These are phyloP conservation scores for Synergus itoensis DNA, from an alignment of 2,888 invertebrate genomes.

Conservation along the genomic window DNA sequence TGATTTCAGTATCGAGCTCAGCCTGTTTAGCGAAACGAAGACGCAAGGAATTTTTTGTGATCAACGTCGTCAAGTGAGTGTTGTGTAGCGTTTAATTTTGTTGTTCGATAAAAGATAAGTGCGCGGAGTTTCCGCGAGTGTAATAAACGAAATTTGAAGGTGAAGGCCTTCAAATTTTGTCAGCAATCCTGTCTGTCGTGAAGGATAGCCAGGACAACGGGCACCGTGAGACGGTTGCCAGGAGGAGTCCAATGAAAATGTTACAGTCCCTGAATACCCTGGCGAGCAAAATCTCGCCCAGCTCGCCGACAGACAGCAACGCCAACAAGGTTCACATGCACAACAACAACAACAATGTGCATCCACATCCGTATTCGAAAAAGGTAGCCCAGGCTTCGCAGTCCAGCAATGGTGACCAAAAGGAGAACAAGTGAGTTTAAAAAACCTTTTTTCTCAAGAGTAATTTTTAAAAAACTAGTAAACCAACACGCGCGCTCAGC, in stretches of 20 bases:
- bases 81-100: constrained; percentile 27
- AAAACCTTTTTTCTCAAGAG: constrained; percentile 1
- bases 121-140: constrained; percentile 37
- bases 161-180: constrained; percentile 58
- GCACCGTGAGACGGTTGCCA: constrained; percentile 64
- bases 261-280: constrained; percentile 92
- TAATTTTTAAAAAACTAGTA: too few species aligned
- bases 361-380: constrained; percentile 74
- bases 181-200: constrained; percentile 12
- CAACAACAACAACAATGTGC: constrained; percentile 76
- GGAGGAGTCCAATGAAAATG: constrained; percentile 81
- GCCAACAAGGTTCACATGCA: constrained; percentile 84
- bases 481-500: too few species aligned
- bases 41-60: constrained; percentile 12
- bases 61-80: constrained; percentile 13
- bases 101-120: neutral
- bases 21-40: neutral
- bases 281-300: constrained; percentile 94
- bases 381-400: constrained; percentile 67
- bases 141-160: constrained; percentile 52
- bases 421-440: constrained; percentile 75
- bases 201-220: constrained; percentile 58
- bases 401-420: constrained; percentile 73
- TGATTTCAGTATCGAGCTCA: constrained; percentile 26
- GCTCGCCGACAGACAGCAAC: constrained; percentile 83